These are phyloP conservation scores for Irena cyanogastra DNA, from an alignment of 2,113 vertebrate genomes.

Conservation along the genomic window DNA sequence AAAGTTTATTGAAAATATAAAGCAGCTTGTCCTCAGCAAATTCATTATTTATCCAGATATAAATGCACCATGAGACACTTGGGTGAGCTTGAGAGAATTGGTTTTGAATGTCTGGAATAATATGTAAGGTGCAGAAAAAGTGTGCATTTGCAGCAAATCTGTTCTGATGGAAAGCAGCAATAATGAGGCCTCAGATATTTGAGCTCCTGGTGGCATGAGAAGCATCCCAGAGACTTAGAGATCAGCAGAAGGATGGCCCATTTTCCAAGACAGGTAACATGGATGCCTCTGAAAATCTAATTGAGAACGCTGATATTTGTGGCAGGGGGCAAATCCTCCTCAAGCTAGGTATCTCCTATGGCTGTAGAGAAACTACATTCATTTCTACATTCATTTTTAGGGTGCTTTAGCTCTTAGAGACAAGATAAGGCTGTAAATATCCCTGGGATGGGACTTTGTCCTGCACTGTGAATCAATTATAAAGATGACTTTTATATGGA, in stretches of 20 bases:
- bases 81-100: constrained; percentile 9
- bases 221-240: neutral
- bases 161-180: neutral
- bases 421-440: neutral
- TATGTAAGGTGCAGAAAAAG: neutral
- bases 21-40: constrained; percentile 29
- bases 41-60: constrained; percentile 23
- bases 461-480: neutral
- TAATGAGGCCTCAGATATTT: neutral
- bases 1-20: constrained; percentile 45
- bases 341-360: neutral
- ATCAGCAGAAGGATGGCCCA: neutral
- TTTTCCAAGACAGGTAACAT: neutral
- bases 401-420: neutral
- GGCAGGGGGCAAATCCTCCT: neutral
- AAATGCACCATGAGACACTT: neutral
- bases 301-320: neutral
- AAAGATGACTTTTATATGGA: neutral
- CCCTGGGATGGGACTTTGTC: neutral
- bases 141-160: neutral
- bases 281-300: neutral
- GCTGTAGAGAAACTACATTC: neutral
- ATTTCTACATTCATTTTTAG: neutral
- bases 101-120: neutral
- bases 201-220: constrained; percentile 14